phyloP scores from a whole-genome alignment of 53 echinoderm and acorn worm species.

The Mesocentrotus franciscanus region DNA sequence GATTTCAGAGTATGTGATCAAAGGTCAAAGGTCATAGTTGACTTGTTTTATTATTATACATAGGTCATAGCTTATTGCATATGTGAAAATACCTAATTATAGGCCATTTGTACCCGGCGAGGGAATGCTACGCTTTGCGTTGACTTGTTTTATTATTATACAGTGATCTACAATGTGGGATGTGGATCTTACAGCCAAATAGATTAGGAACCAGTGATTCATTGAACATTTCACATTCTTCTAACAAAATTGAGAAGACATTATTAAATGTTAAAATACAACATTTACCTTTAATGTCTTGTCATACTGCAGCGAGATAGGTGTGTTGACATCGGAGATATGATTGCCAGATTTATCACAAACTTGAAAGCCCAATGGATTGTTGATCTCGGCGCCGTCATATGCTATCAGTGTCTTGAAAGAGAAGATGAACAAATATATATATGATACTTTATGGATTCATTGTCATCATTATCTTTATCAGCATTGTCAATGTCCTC shows the following conservation, averaged over 20 bases:
- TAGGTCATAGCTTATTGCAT: too few species aligned
- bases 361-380: slow-evolving; percentile 79
- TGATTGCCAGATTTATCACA: slow-evolving; percentile 80
- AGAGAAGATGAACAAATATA: neutral
- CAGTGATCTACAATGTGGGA: neutral
- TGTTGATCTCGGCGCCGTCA: slow-evolving; percentile 70
- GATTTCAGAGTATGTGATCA: too few species aligned
- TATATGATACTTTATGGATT: too few species aligned
- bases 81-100: too few species aligned
- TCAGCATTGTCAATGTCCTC: neutral
- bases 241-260: neutral
- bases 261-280: neutral
- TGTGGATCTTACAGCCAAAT: neutral
- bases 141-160: neutral
- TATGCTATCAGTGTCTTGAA: slow-evolving; percentile 76
- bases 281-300: slow-evolving; percentile 73
- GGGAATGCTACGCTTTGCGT: too few species aligned
- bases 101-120: too few species aligned
- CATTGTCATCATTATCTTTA: neutral
- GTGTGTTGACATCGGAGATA: slow-evolving; percentile 69
- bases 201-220: neutral
- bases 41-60: too few species aligned
- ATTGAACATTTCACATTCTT: neutral
- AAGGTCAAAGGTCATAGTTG: too few species aligned
- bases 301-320: slow-evolving; percentile 60